These are phyloP conservation scores for Melanostoma mellinum DNA, from an alignment of 2,888 invertebrate genomes.

Conservation along the genomic window DNA sequence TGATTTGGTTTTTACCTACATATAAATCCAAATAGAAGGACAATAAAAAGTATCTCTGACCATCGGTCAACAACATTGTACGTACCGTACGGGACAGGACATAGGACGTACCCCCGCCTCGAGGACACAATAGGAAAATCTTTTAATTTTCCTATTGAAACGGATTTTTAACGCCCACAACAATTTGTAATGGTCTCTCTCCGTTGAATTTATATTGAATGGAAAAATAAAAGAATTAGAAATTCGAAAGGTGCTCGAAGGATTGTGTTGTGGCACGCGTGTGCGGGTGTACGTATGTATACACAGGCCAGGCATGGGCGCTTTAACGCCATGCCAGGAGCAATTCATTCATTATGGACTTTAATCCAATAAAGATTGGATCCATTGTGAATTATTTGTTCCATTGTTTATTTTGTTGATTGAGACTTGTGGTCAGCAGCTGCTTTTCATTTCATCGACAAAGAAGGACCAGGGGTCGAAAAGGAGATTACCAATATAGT, in stretches of 20 bases:
- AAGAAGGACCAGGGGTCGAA: slow-evolving; percentile 1
- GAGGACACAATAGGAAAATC: slow-evolving; percentile 63
- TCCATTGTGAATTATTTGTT: slow-evolving; percentile 65
- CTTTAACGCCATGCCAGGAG: slow-evolving; percentile 10
- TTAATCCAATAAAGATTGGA: slow-evolving; percentile 71
- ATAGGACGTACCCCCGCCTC: slow-evolving; percentile 16
- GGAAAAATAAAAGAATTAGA: slow-evolving; percentile 25
- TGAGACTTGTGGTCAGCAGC: slow-evolving; percentile 72
- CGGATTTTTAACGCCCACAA: slow-evolving; percentile 82
- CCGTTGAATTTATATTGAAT: slow-evolving; percentile 43
- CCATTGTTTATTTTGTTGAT: slow-evolving; percentile 66
- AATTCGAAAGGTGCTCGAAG: slow-evolving; percentile 69
- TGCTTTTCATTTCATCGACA: slow-evolving; percentile 28
- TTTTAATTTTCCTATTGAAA: slow-evolving; percentile 76
- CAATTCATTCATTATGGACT: slow-evolving; percentile 63
- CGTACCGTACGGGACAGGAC: slow-evolving; percentile 3
- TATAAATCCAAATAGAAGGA: slow-evolving; percentile 59
- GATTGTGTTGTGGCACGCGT: slow-evolving; percentile 61
- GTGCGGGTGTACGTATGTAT: slow-evolving; percentile 55
- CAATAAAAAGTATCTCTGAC: slow-evolving; percentile 68
- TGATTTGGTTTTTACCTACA: slow-evolving; percentile 37
- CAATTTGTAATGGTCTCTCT: slow-evolving; percentile 80
- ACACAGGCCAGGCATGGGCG: slow-evolving; percentile 5
- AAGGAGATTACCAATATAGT: too few species aligned
- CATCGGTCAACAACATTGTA: slow-evolving; percentile 54